Evolutionary conservation across 2,797 vertebrate species (phyloP).

Genomic region (Vireo griseus): DNA sequence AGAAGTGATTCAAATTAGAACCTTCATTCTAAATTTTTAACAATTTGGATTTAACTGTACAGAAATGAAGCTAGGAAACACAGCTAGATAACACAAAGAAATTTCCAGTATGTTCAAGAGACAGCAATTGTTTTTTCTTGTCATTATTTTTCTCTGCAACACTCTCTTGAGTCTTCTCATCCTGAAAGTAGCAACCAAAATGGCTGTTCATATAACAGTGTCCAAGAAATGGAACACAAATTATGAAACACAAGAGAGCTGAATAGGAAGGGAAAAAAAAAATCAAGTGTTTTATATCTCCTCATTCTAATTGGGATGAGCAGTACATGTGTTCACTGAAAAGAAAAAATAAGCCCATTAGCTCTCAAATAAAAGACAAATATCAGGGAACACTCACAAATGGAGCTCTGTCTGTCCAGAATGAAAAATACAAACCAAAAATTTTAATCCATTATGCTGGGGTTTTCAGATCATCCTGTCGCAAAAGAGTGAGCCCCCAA

Average conservation of each 20-base stretch:
- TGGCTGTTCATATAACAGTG: not conserved
- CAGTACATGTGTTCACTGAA: conserved; percentile 18
- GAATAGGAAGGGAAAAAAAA: not conserved
- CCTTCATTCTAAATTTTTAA: not conserved
- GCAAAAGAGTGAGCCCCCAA: not conserved
- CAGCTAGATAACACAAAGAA: not conserved
- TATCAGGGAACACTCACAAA: conserved; percentile 26
- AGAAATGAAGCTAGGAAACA: not conserved
- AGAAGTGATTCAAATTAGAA: not conserved
- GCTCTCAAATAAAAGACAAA: conserved; percentile 11
- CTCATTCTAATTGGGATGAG: conserved; percentile 44
- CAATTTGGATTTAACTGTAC: not conserved
- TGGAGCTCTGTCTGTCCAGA: conserved; percentile 8
- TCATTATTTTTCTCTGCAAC: not conserved
- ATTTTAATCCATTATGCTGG: not conserved
- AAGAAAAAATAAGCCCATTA: conserved; percentile 52
- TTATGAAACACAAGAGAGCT: conserved; percentile 30
- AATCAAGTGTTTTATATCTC: conserved; percentile 20
- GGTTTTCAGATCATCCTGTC: not conserved
- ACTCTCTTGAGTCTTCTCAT: not conserved
- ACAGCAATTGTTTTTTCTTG: not conserved
- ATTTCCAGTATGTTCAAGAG: not conserved
- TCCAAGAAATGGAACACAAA: conserved; percentile 39
- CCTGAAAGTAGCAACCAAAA: not conserved
- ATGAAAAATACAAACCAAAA: not conserved